phyloP scores from a whole-genome alignment of 37 sponge, comb jelly and placozoan species.

The Hexactinellida sp. region DNA sequence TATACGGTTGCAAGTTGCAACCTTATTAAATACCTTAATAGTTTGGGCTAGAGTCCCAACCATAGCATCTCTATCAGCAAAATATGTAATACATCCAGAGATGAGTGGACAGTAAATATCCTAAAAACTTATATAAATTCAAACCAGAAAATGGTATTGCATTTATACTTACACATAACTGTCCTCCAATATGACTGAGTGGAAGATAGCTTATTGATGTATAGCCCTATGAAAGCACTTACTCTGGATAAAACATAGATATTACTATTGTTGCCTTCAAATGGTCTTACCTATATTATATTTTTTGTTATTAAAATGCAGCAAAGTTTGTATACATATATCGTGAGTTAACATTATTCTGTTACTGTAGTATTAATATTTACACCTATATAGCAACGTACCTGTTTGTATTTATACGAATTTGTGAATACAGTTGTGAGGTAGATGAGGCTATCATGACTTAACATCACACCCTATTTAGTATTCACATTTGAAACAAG shows the following conservation, averaged over 20 bases:
- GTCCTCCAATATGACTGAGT: not conserved
- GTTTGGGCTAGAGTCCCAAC: slow-evolving; percentile 68
- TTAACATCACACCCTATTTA: slow-evolving; percentile 77
- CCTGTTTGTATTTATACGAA: not conserved
- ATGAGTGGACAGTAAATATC: slow-evolving; percentile 59
- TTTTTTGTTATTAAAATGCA: too few species aligned
- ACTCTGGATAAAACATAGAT: too few species aligned
- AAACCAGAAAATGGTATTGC: not conserved
- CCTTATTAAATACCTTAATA: slow-evolving; percentile 35
- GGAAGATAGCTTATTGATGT: slow-evolving; percentile 76
- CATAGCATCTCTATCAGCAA: slow-evolving; percentile 91
- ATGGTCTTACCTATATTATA: too few species aligned
- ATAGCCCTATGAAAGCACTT: slow-evolving; percentile 26
- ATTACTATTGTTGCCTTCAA: too few species aligned
- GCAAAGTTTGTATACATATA: not conserved
- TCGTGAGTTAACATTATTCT: too few species aligned
- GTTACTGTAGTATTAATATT: too few species aligned
- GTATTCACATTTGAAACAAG: not conserved
- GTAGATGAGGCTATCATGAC: slow-evolving; percentile 87
- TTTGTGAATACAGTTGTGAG: slow-evolving; percentile 20
- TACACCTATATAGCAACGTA: not conserved
- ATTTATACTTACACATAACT: not conserved
- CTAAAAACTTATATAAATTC: slow-evolving; percentile 3
- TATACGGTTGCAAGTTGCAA: too few species aligned
- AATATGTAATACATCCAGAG: slow-evolving; percentile 59